A percentile compares a stretch with the other conserved stretches of the same genome.
Evolutionary conservation across 2,888 invertebrate species (phyloP).

Genomic region (Nomada hirtipes): DNA sequence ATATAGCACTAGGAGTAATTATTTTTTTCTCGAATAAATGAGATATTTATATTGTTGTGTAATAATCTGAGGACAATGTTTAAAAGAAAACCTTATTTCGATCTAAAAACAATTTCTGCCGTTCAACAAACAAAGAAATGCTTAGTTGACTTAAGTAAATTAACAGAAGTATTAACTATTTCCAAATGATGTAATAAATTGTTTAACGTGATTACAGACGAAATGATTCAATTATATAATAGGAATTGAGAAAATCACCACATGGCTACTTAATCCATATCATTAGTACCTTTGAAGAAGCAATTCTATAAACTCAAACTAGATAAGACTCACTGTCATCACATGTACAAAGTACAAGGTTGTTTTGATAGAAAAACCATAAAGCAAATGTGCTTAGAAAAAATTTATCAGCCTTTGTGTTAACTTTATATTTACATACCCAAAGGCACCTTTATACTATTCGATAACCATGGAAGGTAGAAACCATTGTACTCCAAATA

Average conservation of each 20-base stretch:
- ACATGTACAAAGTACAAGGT: conserved; percentile 50
- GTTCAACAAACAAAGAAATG: no score
- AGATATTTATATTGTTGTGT: no score
- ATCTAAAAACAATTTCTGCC: no score
- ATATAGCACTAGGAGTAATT: background rate
- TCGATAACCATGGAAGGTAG: background rate
- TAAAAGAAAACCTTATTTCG: no score
- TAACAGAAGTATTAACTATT: background rate
- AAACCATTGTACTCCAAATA: background rate
- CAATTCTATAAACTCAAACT: conserved; percentile 17
- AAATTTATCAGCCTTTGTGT: background rate
- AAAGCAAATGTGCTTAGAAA: conserved; percentile 5
- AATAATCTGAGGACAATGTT: no score
- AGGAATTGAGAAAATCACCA: background rate
- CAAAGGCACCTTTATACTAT: background rate
- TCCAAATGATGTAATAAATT: background rate
- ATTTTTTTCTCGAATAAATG: no score
- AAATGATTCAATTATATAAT: conserved; percentile 29
- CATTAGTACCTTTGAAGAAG: conserved; percentile 16
- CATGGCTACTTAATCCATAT: background rate
- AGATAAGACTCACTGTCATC: conserved; percentile 52
- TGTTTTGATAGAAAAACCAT: conserved; percentile 19
- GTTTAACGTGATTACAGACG: background rate
- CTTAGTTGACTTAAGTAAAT: no score
- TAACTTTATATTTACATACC: background rate